A percentile compares a stretch with the other conserved stretches of the same genome.
Conservation (phyloP, 2,888 invertebrate genomes). For the Aporophyla nigra region DNA sequence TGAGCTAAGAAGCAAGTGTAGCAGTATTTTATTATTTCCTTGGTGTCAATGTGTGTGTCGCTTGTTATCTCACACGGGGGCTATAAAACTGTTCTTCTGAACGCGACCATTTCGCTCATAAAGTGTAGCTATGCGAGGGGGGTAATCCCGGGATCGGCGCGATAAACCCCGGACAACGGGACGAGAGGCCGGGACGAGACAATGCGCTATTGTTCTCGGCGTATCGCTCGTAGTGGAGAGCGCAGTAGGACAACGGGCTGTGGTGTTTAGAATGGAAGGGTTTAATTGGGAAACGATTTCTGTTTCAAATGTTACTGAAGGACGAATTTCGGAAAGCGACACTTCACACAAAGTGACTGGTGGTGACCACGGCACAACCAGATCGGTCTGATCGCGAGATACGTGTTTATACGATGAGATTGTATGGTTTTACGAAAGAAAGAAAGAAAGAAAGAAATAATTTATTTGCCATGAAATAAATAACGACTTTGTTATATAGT, state of each 20-base stretch:
- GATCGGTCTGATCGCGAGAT: no score
- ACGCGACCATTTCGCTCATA: slow-evolving; percentile 40
- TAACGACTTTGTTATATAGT: no score
- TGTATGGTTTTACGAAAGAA: no score
- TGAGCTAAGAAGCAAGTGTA: background rate
- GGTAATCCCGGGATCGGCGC: slow-evolving; percentile 62
- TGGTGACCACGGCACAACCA: no score
- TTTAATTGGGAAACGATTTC: slow-evolving; percentile 26
- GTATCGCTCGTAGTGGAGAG: slow-evolving; percentile 39
- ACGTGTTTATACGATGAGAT: no score
- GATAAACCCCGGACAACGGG: slow-evolving; percentile 67
- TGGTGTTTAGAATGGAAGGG: background rate
- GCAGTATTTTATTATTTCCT: background rate
- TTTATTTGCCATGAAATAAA: no score
- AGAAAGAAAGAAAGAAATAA: no score
- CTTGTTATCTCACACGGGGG: slow-evolving; percentile 42
- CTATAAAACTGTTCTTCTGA: slow-evolving; percentile 46
- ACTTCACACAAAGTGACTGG: background rate
- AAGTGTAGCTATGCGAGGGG: slow-evolving; percentile 61
- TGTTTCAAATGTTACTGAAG: background rate
- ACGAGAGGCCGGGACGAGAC: slow-evolving; percentile 54
- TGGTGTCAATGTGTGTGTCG: background rate
- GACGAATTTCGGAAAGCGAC: background rate
- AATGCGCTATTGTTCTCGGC: slow-evolving; percentile 66
- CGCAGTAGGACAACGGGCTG: slow-evolving; percentile 41